phyloP scores from a whole-genome alignment of 92 coral and sea anemone genomes.

The Virgularia gustaviana region DNA sequence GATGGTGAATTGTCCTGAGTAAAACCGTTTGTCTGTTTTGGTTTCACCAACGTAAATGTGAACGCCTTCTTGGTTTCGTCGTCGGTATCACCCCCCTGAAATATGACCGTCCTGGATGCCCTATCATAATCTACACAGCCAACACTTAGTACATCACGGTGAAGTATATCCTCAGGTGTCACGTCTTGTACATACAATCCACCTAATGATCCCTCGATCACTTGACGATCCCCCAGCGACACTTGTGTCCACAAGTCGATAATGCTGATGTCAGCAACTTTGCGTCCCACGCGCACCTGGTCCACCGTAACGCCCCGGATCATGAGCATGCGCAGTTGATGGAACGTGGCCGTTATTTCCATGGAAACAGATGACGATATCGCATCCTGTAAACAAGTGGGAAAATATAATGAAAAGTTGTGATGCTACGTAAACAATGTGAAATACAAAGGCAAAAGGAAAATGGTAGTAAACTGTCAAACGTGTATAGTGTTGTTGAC shows the following conservation, averaged over 20 bases:
- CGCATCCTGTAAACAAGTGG: neutral
- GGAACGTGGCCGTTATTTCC: slow-evolving; percentile 81
- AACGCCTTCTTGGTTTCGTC: slow-evolving; percentile 73
- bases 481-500: no score
- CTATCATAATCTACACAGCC: slow-evolving; percentile 59
- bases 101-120: slow-evolving; percentile 13
- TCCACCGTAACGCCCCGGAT: slow-evolving; percentile 63
- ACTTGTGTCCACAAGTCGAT: slow-evolving; percentile 71
- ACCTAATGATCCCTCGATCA: slow-evolving; percentile 85
- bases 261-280: slow-evolving; percentile 88
- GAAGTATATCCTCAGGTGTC: slow-evolving; percentile 86
- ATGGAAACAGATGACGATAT: slow-evolving; percentile 53
- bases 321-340: slow-evolving; percentile 67
- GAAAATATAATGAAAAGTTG: no score
- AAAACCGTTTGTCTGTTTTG: slow-evolving; percentile 26
- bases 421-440: no score
- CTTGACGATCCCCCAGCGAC: slow-evolving; percentile 72
- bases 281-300: slow-evolving; percentile 60
- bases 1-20: neutral
- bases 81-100: slow-evolving; percentile 58
- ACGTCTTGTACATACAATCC: slow-evolving; percentile 85
- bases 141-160: slow-evolving; percentile 74
- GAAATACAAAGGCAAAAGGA: neutral
- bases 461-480: no score
- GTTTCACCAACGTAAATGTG: slow-evolving; percentile 71